Evolutionary conservation across 1,140 invertebrate species (phyloP).

Genomic region (Heliconius hewitsoni): DNA sequence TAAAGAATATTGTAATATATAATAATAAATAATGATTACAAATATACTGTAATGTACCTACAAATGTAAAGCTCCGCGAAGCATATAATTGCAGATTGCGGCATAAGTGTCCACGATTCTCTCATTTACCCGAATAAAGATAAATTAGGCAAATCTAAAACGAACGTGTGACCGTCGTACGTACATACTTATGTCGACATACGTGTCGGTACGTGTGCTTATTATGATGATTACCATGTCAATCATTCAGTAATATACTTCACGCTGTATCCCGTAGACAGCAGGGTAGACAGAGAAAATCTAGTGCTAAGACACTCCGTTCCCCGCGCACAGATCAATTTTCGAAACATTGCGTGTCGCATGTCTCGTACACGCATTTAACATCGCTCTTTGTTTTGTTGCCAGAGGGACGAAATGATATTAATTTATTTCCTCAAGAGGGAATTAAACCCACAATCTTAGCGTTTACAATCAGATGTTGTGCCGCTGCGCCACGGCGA

Average conservation of each 20-base stretch:
- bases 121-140: constrained; percentile 5
- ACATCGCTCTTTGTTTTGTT: not conserved
- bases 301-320: too few species aligned
- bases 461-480: not conserved
- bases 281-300: too few species aligned
- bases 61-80: not conserved
- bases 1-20: not conserved
- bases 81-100: not conserved
- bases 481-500: not conserved
- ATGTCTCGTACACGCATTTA: not conserved
- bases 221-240: not conserved
- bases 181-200: not conserved
- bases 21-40: not conserved
- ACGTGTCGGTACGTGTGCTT: not conserved
- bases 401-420: not conserved
- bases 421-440: too few species aligned
- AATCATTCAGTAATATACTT: not conserved
- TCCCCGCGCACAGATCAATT: too few species aligned
- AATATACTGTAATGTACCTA: not conserved
- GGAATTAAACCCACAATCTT: not conserved
- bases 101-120: constrained; percentile 2
- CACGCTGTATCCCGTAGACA: too few species aligned
- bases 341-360: not conserved
- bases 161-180: not conserved
- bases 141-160: not conserved